phyloP scores from a whole-genome alignment of 2,113 vertebrate genomes.

The Nesospiza acunhae region DNA sequence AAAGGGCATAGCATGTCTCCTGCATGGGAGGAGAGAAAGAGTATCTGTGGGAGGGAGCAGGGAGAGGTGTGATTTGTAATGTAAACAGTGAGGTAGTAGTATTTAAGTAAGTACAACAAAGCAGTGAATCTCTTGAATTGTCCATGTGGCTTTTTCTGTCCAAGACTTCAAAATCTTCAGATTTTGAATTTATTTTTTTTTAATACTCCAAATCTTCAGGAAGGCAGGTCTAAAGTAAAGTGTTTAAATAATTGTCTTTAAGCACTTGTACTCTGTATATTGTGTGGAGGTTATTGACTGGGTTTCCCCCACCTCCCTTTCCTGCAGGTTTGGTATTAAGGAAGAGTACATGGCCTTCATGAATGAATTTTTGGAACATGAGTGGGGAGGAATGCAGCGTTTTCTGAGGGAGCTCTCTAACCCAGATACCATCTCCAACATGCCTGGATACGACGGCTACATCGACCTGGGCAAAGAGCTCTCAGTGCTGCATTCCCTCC shows the following conservation, averaged over 20 bases:
- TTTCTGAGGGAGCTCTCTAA: slow-evolving; percentile 95
- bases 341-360: slow-evolving; percentile 99
- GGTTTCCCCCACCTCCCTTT: not conserved
- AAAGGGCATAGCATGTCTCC: not conserved
- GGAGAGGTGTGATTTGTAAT: not conserved
- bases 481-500: slow-evolving; percentile 89
- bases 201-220: not conserved
- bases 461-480: slow-evolving; percentile 95
- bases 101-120: not conserved
- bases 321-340: slow-evolving; percentile 91
- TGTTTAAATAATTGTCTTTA: not conserved
- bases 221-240: not conserved
- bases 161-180: not conserved
- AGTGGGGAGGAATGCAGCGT: slow-evolving; percentile 95
- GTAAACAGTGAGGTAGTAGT: not conserved
- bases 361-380: slow-evolving; percentile 96
- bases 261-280: not conserved
- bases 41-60: not conserved
- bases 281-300: not conserved
- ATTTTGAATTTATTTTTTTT: not conserved
- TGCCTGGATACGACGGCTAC: slow-evolving; percentile 92
- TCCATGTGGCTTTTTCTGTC: not conserved
- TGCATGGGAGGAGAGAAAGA: not conserved
- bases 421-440: slow-evolving; percentile 88
- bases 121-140: not conserved